Evolutionary conservation across 2,797 vertebrate species (phyloP).

Genomic region (Ctenosaura bakeri): DNA sequence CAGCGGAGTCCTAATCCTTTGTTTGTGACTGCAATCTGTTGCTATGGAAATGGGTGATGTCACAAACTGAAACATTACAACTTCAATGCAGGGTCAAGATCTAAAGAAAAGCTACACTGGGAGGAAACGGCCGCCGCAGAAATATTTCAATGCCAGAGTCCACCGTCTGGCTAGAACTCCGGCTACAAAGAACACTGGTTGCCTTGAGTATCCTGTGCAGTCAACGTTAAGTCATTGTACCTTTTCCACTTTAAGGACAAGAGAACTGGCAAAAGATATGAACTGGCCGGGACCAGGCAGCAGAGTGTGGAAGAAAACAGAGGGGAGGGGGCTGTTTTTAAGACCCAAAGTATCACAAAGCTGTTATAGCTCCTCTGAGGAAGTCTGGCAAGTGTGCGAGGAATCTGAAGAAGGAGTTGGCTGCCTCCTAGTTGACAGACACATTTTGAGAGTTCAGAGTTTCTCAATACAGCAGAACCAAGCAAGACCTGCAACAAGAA

Average conservation of each 20-base stretch:
- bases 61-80: conserved; percentile 49
- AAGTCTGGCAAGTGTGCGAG: background rate
- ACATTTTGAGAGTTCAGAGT: too few species aligned
- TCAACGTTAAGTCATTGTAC: conserved; percentile 30
- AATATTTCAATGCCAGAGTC: conserved; percentile 33
- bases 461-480: background rate
- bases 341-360: background rate
- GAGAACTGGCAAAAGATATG: background rate
- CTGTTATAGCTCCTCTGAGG: background rate
- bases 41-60: conserved; percentile 27
- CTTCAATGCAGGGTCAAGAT: conserved; percentile 17
- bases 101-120: conserved; percentile 3
- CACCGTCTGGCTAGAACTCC: conserved; percentile 37
- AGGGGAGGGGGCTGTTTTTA: background rate
- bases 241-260: conserved; percentile 20
- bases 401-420: background rate
- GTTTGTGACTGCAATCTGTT: conserved; percentile 18
- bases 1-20: conserved; percentile 46
- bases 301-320: background rate
- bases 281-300: conserved; percentile 21
- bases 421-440: background rate
- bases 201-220: conserved; percentile 27
- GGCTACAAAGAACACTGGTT: background rate
- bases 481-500: background rate
- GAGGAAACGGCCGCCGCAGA: conserved; percentile 14